Base-by-base conservation (phyloP, 2,797 vertebrate genomes). In the Hydrocynus forskahlii region DNA sequence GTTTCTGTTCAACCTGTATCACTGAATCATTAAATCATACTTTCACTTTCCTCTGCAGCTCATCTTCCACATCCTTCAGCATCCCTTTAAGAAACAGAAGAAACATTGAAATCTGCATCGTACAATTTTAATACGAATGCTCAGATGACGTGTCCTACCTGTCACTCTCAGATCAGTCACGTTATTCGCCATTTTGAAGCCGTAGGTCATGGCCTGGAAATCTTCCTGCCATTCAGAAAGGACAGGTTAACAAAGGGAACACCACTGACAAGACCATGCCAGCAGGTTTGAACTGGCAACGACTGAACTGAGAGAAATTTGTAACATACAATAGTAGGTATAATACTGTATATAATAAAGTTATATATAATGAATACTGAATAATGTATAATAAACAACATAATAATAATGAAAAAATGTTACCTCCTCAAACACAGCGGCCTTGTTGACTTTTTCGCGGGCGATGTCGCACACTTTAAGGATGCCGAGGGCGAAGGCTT, bases 171-270 rank as follows among this genome's bases (percentile, higher is more conserved):
- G 93, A 92, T 99, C 98, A 79, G 98, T 98, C 68, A 99, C 97
- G 84, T 94, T 98, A 90, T 98, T 99, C 71, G 97, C 98, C 98
- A 99, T 99, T 93, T 99, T 99, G 93, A 99, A 99, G 85, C 98
- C 98, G 0, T 99, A 99, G 1, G 98, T 99, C 98, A 99, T 99
- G 64, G 98, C 98, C 88, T 99, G 98, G 92, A 99, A 99, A 91
- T 99, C 98, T 91, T 99, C 98, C 98, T 99, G 80, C 7, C 4
- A 48, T 68, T 77, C 6, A 16, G 45, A 71, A 43, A 77, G 9
- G 76, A n/a, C n/a, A n/a, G n/a, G n/a, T n/a, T n/a, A n/a, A n/a
- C n/a, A n/a, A 67, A 1, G 0, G 54, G 14, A 7, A 29, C 14
- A 7, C 13, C 4, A 48, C 45, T 48, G 45, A 1, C 60, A 29